Conservation (phyloP, 2,113 vertebrate genomes). For the Theristicus caerulescens region DNA sequence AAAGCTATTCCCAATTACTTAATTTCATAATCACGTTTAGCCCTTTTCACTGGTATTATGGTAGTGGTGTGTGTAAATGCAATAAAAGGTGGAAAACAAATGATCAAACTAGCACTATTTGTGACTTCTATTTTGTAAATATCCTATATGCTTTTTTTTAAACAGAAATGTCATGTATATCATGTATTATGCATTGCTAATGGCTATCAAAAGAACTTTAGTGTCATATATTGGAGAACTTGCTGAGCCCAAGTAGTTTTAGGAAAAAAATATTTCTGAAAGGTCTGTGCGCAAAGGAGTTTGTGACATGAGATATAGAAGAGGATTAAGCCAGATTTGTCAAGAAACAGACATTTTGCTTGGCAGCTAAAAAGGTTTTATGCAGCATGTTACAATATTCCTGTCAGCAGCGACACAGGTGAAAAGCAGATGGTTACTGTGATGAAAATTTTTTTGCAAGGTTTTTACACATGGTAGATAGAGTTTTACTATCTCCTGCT, state of each 20-base stretch:
- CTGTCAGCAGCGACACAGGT: constrained; percentile 10
- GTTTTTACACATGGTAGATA: neutral
- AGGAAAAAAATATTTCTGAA: constrained; percentile 30
- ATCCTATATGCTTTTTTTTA: neutral
- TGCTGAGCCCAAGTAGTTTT: constrained; percentile 12
- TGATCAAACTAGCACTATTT: neutral
- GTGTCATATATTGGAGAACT: neutral
- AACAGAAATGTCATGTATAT: neutral
- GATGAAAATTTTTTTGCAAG: constrained; percentile 6
- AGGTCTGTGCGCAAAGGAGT: neutral
- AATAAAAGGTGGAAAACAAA: neutral
- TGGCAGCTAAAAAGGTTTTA: constrained; percentile 46
- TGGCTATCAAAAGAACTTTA: neutral
- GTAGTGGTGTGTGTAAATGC: neutral
- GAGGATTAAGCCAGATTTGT: constrained; percentile 51
- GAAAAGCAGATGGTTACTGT: constrained; percentile 44
- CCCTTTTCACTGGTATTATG: neutral
- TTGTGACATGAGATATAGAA: constrained; percentile 14
- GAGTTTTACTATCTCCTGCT: constrained; percentile 5
- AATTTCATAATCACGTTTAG: neutral
- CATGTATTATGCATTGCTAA: neutral
- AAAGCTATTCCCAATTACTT: neutral
- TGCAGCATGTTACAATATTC: constrained; percentile 4
- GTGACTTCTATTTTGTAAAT: neutral
- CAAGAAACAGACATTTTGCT: constrained; percentile 52